Evolutionary conservation across 37 sponge, comb jelly and placozoan species (phyloP).

Genomic region (Chondrosia reniformis): DNA sequence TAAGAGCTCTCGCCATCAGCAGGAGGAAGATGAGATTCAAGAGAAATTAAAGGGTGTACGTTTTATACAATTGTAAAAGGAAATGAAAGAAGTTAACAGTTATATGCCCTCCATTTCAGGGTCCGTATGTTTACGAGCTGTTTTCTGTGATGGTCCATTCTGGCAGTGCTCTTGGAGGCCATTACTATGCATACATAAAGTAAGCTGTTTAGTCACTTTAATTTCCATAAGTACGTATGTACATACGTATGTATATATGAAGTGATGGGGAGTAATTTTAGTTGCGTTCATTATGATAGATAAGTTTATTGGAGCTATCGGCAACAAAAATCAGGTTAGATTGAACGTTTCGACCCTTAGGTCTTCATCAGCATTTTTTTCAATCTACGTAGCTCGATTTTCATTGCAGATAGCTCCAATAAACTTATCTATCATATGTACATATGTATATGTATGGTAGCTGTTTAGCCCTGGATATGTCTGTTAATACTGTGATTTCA

Average conservation of each 20-base stretch:
- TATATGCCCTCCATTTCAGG: conserved; percentile 35
- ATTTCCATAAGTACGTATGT: no score
- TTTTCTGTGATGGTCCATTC: conserved; percentile 95
- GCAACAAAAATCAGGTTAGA: no score
- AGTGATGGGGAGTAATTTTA: no score
- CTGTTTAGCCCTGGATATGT: background rate
- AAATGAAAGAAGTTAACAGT: background rate
- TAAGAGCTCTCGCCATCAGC: background rate
- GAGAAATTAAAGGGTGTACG: background rate
- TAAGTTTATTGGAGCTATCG: no score
- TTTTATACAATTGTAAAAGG: background rate
- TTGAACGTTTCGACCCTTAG: no score
- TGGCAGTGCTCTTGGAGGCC: conserved; percentile 92
- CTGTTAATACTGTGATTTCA: background rate
- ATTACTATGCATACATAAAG: conserved; percentile 98
- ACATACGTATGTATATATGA: no score
- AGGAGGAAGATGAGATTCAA: background rate
- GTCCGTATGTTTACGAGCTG: conserved; percentile 85
- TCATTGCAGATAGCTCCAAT: no score
- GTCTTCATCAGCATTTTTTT: no score
- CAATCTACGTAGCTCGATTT: no score
- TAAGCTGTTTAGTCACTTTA: conserved; percentile 16
- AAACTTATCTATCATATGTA: background rate
- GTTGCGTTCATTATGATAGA: no score
- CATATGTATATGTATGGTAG: background rate